Base-by-base conservation (phyloP, 2,113 vertebrate genomes). In the Rhinoptilus africanus region DNA sequence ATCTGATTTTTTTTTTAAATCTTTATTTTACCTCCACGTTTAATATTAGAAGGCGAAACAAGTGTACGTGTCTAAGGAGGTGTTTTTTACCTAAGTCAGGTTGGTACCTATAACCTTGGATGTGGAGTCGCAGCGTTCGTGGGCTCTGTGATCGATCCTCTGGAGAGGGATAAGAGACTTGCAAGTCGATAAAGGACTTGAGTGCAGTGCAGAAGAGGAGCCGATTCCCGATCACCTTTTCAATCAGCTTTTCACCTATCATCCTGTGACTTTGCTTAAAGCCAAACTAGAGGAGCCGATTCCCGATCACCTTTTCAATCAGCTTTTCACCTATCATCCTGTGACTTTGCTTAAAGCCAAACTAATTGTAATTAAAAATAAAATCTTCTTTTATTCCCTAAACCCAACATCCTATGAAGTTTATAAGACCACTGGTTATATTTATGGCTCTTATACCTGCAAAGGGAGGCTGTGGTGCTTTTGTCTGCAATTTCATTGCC, bases 91-190 rank as follows among this genome's bases (percentile, higher is more conserved):
- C 1, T 30, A 73, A 66, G 72, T 43, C 43, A 78, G 54, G 51
- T 77, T 67, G 85, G 62, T 35, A 57, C 51, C 60, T 95, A 3
- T 72, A 67, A 81, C 68, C 69, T 76, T 69, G 30, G 66, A 37
- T 85, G 21, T 39, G 57, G 41, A 89, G 64, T 45, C 0, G 0
- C 27, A 50, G 64, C 0, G 0, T 74, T 87, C 3, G 1, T 54
- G 77, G 77, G 18, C 54, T 92, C 83, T 90, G 47, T 81, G 89
- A 63, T 86, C 76, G 67, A 7, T 71, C 51, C 73, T 89, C 64
- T 0, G 0, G 83, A 93, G 83, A 91, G 51, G 54, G 43, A 53
- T 80, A 34, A 88, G 71, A 90, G 48, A 76, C 67, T 95, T 71
- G 13, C 22, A 82, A 59, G 57, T 43, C 10, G 1, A 64, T 93